Percentiles rank a stretch among this genome's conserved stretches.
phyloP scores from a whole-genome alignment of 1,140 invertebrate species.

The Trinorchestia longiramus region DNA sequence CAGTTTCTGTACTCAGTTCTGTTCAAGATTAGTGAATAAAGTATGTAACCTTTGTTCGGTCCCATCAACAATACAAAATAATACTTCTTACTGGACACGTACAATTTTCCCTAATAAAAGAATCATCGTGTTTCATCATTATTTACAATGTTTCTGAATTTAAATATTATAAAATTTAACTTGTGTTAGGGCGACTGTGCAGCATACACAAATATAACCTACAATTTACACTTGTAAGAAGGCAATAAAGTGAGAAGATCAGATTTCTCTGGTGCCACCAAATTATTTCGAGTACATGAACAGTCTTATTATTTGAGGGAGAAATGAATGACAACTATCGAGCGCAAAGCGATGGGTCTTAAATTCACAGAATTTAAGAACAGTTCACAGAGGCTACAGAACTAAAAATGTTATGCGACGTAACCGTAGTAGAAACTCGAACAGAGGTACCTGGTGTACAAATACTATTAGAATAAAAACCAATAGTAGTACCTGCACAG shows the following conservation, averaged over 20 bases:
- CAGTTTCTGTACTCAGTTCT: neutral
- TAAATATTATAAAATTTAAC: neutral
- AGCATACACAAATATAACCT: neutral
- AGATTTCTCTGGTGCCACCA: neutral
- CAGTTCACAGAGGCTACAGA: neutral
- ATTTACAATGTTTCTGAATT: neutral
- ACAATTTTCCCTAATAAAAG: neutral
- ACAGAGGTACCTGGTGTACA: neutral
- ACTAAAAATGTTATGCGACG: neutral
- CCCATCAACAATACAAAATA: neutral
- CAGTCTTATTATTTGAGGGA: neutral
- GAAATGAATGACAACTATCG: neutral
- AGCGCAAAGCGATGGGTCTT: no score
- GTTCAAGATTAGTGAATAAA: neutral
- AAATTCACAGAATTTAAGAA: neutral
- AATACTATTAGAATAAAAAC: neutral
- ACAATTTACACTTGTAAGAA: neutral
- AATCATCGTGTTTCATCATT: neutral
- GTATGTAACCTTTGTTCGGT: neutral
- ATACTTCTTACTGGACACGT: neutral
- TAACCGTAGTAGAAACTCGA: no score
- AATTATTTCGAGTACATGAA: neutral
- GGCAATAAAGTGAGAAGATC: neutral
- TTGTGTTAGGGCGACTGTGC: neutral
- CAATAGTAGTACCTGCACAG: no score